Conservation (phyloP, 2,888 invertebrate species). For the Phorcus lineatus region DNA sequence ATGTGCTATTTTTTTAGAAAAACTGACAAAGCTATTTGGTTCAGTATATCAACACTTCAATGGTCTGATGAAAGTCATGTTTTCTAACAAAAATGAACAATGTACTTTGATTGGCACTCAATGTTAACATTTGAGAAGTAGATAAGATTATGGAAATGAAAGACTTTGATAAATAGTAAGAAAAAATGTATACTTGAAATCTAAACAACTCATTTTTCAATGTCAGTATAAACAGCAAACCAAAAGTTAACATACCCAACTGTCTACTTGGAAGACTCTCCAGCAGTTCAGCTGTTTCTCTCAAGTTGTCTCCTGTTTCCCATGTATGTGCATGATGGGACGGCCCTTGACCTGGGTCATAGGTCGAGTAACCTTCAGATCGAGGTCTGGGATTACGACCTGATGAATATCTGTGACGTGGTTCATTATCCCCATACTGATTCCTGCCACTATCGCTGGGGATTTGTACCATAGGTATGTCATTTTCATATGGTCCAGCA, state of each 20-base stretch:
- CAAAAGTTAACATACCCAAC: slow-evolving; percentile 42
- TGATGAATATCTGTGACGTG: neutral
- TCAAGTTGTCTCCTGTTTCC: slow-evolving; percentile 43
- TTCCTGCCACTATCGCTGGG: neutral
- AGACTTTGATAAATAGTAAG: no score
- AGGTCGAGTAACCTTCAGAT: neutral
- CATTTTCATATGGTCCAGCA: neutral
- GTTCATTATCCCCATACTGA: neutral
- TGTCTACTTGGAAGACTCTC: slow-evolving; percentile 60
- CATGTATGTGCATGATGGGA: slow-evolving; percentile 32
- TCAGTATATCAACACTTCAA: no score
- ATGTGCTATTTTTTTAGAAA: no score
- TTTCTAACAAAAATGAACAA: no score
- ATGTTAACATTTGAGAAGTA: no score
- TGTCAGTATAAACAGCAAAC: no score
- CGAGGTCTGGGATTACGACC: neutral
- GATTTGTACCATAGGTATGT: neutral
- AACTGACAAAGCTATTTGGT: no score
- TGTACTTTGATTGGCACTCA: no score
- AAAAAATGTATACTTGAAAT: no score
- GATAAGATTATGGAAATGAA: no score
- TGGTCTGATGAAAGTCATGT: no score
- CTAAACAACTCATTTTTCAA: no score
- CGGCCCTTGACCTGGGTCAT: neutral
- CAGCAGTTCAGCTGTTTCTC: slow-evolving; percentile 54